phyloP scores from a whole-genome alignment of 1,140 invertebrate genomes.

The Ostrea denselamellosa region DNA sequence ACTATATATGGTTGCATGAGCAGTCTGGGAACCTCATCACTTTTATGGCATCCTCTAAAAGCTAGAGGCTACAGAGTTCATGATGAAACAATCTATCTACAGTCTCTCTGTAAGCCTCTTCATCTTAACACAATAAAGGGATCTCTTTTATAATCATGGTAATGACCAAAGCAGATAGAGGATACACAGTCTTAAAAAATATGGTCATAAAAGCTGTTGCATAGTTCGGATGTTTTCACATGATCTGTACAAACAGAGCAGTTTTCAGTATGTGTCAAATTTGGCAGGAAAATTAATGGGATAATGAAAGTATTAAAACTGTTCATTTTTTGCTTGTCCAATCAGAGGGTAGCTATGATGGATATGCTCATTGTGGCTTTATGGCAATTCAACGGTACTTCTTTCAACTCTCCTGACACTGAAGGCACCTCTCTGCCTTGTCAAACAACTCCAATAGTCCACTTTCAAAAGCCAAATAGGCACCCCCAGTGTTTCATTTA shows the following conservation, averaged over 20 bases:
- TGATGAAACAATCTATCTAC: no score
- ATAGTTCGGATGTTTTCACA: slow-evolving; percentile 20
- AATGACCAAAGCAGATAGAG: no score
- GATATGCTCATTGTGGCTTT: slow-evolving; percentile 25
- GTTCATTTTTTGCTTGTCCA: slow-evolving; percentile 35
- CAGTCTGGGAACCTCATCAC: no score
- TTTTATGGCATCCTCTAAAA: no score
- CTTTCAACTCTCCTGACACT: neutral
- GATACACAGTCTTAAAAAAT: neutral
- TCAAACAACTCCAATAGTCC: slow-evolving; percentile 19
- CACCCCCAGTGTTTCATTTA: slow-evolving; percentile 13
- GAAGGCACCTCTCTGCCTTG: neutral
- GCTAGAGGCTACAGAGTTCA: no score
- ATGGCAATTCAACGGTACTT: neutral
- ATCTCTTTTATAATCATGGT: no score
- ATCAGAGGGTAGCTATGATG: slow-evolving; percentile 28
- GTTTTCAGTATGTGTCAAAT: slow-evolving; percentile 23
- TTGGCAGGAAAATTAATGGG: slow-evolving; percentile 35
- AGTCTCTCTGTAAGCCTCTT: no score
- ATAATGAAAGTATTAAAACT: slow-evolving; percentile 37
- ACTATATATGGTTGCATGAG: no score
- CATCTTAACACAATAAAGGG: no score
- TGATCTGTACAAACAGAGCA: slow-evolving; percentile 25
- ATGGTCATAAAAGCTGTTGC: neutral
- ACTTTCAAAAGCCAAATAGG: slow-evolving; percentile 38